Evolutionary conservation across 2,888 invertebrate species (phyloP), one percentile per base, ranked within the genome.

Genomic region (Phaedon cochleariae): DNA sequence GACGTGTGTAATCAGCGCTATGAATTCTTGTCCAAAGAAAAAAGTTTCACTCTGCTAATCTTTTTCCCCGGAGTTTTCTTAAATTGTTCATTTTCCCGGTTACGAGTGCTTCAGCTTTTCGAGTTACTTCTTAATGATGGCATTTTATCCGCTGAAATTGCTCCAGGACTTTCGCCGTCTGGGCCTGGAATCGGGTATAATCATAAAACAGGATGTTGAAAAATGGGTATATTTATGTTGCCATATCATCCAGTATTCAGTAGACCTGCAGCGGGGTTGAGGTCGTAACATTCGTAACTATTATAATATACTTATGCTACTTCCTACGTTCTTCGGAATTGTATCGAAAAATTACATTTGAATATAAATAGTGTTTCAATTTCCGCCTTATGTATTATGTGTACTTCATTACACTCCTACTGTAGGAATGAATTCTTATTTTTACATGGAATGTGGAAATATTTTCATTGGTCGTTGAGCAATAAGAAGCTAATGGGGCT

Each of bases 81-180:
- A 41, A 41, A 15, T 41, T 41, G 41, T 41, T 41, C 41, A 41
- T 41, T 41, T 41, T 41, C 41, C 41, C 41, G 41, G n/a, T 41
- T 41, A 41, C 7, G 15, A 41, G 41, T 41, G 41, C 15, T 41
- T 6, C 41, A 41, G 6, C 15, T 41, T 41, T 41, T 41, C 41
- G 41, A 41, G 15, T 9, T 41, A 41, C 41, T 41, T n/a, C 41
- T 41, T 41, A 41, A 41, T 41, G 41, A 41, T n/a, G 6, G n/a
- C 7, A 41, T 12, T 41, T 41, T 15, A 41, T 41, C 41, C 41
- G 41, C 15, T 41, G 41, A 15, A 41, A 41, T 41, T 41, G 41
- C 15, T n/a, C 41, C 41, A 41, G 41, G 41, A 41, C 1, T 41
- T 41, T 15, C 41, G 41, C 41, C 41, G 41, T 41, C 41, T 41